These are phyloP conservation scores for Excalfactoria chinensis DNA, from an alignment of 2,113 vertebrate species.

Conservation along the genomic window DNA sequence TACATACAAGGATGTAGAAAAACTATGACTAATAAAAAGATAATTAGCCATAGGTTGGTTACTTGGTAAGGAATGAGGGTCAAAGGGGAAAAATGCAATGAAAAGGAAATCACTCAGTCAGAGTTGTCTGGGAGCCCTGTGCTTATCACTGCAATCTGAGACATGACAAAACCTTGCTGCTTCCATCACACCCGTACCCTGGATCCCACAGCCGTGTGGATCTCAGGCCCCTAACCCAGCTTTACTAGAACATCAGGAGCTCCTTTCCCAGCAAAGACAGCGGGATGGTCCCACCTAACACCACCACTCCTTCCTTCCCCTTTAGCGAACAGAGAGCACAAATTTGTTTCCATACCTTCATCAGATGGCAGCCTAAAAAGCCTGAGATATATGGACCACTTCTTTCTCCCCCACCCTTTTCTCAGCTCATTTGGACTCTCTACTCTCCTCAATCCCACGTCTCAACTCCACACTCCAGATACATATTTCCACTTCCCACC, in stretches of 20 bases:
- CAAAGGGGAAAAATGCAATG: neutral
- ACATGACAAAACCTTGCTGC: neutral
- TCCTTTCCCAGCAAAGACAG: neutral
- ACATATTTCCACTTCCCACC: neutral
- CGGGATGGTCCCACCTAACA: neutral
- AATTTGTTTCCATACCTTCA: neutral
- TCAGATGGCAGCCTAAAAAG: neutral
- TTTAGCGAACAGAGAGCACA: neutral
- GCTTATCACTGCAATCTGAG: neutral
- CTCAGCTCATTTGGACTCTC: neutral
- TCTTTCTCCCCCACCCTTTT: neutral
- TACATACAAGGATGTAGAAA: neutral
- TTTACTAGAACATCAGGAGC: neutral
- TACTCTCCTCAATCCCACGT: too few species aligned
- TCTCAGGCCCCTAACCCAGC: neutral
- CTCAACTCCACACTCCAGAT: accelerated
- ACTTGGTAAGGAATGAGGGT: neutral
- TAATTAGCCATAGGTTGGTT: neutral
- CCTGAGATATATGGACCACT: neutral
- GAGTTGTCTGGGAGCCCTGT: neutral
- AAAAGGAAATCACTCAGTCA: neutral
- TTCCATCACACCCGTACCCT: neutral
- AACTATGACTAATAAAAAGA: neutral
- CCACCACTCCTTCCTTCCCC: neutral
- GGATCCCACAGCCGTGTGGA: neutral